A percentile compares a stretch with the other conserved stretches of the same genome.
phyloP scores from a whole-genome alignment of 2,888 invertebrate genomes.

The Sesia bembeciformis region DNA sequence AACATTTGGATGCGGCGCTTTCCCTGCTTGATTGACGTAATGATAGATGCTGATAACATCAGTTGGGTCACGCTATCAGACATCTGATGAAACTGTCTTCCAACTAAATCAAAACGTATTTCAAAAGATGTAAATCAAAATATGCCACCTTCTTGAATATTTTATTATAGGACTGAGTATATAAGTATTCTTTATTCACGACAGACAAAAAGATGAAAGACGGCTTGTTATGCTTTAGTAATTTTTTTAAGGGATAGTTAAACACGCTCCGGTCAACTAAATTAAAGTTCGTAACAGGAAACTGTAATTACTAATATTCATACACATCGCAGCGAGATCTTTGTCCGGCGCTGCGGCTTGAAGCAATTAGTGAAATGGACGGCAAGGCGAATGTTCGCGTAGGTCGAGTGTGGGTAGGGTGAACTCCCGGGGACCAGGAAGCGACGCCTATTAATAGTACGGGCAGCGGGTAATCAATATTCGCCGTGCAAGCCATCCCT shows the following conservation, averaged over 20 bases:
- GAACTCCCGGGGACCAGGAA: constrained; percentile 1
- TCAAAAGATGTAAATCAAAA: too few species aligned
- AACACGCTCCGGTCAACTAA: not conserved
- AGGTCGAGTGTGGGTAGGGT: not conserved
- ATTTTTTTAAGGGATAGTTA: not conserved
- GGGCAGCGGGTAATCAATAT: constrained; percentile 58
- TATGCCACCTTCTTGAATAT: too few species aligned
- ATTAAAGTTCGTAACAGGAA: not conserved
- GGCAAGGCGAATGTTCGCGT: constrained; percentile 10
- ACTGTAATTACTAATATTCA: constrained; percentile 5
- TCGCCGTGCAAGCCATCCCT: constrained; percentile 37
- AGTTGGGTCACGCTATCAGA: too few species aligned
- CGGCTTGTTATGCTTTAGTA: too few species aligned
- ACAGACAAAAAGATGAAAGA: too few species aligned
- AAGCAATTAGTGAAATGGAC: constrained; percentile 57
- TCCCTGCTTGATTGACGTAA: too few species aligned
- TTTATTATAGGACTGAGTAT: too few species aligned
- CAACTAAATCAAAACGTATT: too few species aligned
- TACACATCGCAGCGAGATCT: constrained; percentile 4
- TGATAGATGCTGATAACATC: too few species aligned
- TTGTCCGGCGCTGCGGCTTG: constrained; percentile 18
- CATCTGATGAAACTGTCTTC: too few species aligned
- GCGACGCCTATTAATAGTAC: constrained; percentile 52
- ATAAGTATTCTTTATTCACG: too few species aligned
- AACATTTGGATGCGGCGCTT: not conserved